Evolutionary conservation across 2,888 invertebrate species (phyloP), one percentile per base, ranked within the genome.

Genomic region (Drosophila flavopinicola): DNA sequence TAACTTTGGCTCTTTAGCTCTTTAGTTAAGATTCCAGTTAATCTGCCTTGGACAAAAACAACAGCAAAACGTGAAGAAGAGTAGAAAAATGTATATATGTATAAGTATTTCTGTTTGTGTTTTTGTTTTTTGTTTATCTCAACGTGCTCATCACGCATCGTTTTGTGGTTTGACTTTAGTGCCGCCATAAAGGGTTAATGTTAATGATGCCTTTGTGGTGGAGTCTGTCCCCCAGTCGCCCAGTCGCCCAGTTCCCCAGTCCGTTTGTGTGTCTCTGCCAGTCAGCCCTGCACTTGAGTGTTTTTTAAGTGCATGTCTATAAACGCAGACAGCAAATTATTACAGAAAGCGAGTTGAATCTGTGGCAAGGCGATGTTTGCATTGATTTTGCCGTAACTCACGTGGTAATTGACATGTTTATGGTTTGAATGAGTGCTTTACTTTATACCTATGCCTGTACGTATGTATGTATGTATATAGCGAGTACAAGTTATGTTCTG

Each of bases 81-180:
- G 4, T 4, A 20, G 20, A 57, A 49, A 45, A 39, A n/a, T 20
- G 2, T 25, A 25, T 27, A n/a, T 47, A 15, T 57, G 11, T 47
- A 20, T 52, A 10, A 27, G 13, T 38, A 0, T 52, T 0, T 39
- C 3, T 52, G 17, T 27, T 11, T 24, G 13, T 56, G 30, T 71
- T 42, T 61, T 53, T 71, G 57, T 52, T 45, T 64, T 61, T 74
- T 85, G 80, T 83, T 82, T 82, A 82, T 82, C 82, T 85, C 70
- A 84, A 82, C 86, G 86, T 85, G 86, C 86, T 85, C 82, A 82
- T 83, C 82, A 83, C 67, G 86, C 82, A 73, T 75, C 77, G 84
- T 85, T 85, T 84, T 82, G 82, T 82, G 82, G 84, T 67, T 64
- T 76, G 66, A 66, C 75, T 79, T 79, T 79, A 79, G 75, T 82